A percentile compares a stretch with the other conserved stretches of the same genome.
phyloP scores from a whole-genome alignment of 2,797 vertebrate genomes.

The Pipistrellus pygmaeus region DNA sequence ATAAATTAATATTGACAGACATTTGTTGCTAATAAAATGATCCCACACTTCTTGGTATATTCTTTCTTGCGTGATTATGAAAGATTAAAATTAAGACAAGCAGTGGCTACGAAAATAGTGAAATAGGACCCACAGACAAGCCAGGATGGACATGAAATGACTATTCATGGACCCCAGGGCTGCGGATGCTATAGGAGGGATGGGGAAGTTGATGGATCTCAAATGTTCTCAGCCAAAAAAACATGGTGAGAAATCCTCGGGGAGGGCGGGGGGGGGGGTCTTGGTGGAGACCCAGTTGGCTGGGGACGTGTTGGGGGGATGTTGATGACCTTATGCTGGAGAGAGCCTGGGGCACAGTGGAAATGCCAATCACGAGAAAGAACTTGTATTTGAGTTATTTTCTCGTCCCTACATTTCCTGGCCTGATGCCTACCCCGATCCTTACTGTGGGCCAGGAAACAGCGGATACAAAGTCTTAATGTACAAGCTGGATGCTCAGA shows the following conservation, averaged over 20 bases:
- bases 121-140: not conserved
- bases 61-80: constrained; percentile 67
- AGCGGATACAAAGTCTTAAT: not conserved
- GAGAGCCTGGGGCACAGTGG: not conserved
- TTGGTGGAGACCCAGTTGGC: not conserved
- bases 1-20: constrained; percentile 79
- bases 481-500: not conserved
- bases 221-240: constrained; percentile 22
- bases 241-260: not conserved
- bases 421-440: not conserved
- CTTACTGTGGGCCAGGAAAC: not conserved
- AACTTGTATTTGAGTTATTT: not conserved
- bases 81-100: constrained; percentile 70
- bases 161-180: not conserved
- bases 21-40: constrained; percentile 82
- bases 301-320: not conserved
- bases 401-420: not conserved
- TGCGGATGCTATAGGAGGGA: not conserved
- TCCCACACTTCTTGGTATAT: constrained; percentile 62
- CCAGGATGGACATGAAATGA: constrained; percentile 17
- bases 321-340: not conserved
- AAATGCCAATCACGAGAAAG: not conserved
- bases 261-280: not conserved
- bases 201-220: not conserved
- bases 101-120: constrained; percentile 62